Percentiles rank a stretch among this genome's conserved stretches.
Conservation (phyloP, 2,888 invertebrate species). For the Leptinotarsa tumamoca region DNA sequence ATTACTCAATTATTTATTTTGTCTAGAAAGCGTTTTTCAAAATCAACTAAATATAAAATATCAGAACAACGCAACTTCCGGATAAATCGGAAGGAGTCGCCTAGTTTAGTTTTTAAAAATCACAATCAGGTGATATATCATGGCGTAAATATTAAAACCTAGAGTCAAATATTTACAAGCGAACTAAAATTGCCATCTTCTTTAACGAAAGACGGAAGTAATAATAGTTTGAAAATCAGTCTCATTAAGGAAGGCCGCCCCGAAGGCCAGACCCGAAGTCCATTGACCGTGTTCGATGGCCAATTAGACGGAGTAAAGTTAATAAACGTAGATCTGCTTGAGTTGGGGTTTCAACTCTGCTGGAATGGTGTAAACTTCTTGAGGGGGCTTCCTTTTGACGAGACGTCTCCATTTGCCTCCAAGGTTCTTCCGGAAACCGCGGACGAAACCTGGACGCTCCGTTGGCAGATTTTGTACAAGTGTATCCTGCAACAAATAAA, state of each 20-base stretch:
- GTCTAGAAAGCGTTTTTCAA: conserved; percentile 50
- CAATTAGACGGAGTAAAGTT: conserved; percentile 38
- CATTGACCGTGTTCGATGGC: conserved; percentile 34
- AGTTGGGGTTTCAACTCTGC: conserved; percentile 89
- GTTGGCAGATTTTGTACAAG: conserved; percentile 77
- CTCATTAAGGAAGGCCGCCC: conserved; percentile 61
- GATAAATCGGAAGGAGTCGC: conserved; percentile 45
- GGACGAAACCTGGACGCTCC: conserved; percentile 80
- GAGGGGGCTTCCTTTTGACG: conserved; percentile 85
- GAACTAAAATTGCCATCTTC: conserved; percentile 45
- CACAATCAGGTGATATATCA: conserved; percentile 47
- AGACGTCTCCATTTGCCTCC: conserved; percentile 88
- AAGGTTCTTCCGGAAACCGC: conserved; percentile 87
- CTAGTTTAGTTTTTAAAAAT: conserved; percentile 50
- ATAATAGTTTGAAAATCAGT: conserved; percentile 57
- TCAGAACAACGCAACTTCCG: conserved; percentile 43
- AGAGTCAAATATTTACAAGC: conserved; percentile 43
- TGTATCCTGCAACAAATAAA: conserved; percentile 76
- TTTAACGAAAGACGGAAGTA: conserved; percentile 43
- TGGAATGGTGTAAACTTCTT: conserved; percentile 86
- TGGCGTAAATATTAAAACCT: conserved; percentile 44
- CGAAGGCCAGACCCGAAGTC: conserved; percentile 37
- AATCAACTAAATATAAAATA: conserved; percentile 50
- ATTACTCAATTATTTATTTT: conserved; percentile 37
- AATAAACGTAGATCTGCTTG: conserved; percentile 90